These are phyloP conservation scores for Lethenteron reissneri DNA, from an alignment of 2,113 vertebrate species.

Conservation along the genomic window DNA sequence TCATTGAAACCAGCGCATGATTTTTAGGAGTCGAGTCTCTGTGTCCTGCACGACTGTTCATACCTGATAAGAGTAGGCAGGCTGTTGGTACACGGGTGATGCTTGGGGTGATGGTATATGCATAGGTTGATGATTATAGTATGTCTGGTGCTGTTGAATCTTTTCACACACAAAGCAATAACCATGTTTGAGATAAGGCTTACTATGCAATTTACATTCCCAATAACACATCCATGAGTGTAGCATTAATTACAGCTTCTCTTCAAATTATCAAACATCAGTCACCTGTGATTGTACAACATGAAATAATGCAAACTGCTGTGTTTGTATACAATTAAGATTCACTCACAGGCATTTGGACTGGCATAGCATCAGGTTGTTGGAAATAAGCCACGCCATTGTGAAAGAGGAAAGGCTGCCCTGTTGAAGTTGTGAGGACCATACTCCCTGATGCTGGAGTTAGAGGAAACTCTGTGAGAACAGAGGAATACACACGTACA, in stretches of 20 bases:
- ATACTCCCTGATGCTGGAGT: slow-evolving; percentile 28
- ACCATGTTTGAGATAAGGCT: neutral
- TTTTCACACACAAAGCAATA: neutral
- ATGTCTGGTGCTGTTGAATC: slow-evolving; percentile 16
- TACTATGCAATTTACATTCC: neutral
- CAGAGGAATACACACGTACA: neutral
- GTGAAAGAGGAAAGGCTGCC: slow-evolving; percentile 46
- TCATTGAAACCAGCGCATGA: too few species aligned
- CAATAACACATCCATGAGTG: neutral
- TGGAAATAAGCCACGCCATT: slow-evolving; percentile 63
- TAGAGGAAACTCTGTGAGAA: slow-evolving; percentile 18
- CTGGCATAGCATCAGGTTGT: slow-evolving; percentile 23
- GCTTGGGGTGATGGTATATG: slow-evolving; percentile 23
- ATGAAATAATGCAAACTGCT: slow-evolving; percentile 9
- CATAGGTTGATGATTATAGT: slow-evolving; percentile 26
- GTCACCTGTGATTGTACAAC: neutral
- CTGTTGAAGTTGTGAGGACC: slow-evolving; percentile 44
- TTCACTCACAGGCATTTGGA: slow-evolving; percentile 33
- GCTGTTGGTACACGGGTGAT: slow-evolving; percentile 30
- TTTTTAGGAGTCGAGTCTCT: too few species aligned
- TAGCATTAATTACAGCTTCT: neutral
- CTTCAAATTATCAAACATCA: neutral
- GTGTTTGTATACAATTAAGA: slow-evolving; percentile 10
- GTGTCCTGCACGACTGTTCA: slow-evolving; percentile 4
- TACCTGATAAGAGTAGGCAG: slow-evolving; percentile 35